Percentiles rank a stretch among this genome's conserved stretches.
Conservation (phyloP, 2,797 vertebrate species). For the Channa striata region DNA sequence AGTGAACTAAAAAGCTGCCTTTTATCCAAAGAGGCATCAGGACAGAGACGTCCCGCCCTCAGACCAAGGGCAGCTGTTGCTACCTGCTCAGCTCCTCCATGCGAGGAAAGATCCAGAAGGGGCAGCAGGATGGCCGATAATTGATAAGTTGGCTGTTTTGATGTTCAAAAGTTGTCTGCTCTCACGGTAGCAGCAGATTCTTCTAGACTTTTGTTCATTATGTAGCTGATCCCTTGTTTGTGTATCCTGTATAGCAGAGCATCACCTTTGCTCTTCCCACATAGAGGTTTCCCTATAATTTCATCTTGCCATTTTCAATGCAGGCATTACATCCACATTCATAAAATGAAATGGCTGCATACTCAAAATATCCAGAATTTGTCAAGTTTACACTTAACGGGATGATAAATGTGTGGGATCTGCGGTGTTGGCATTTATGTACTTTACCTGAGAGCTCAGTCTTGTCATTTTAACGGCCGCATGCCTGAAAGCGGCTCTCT, state of each 20-base stretch:
- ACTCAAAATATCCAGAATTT: background rate
- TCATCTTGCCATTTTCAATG: constrained; percentile 61
- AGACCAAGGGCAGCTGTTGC: constrained; percentile 10
- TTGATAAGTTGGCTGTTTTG: constrained; percentile 71
- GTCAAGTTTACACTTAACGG: background rate
- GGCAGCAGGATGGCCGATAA: constrained; percentile 63
- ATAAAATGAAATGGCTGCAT: background rate
- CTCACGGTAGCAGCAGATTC: constrained; percentile 65
- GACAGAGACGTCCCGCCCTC: constrained; percentile 27
- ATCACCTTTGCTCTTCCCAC: constrained; percentile 86
- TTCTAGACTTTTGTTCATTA: constrained; percentile 86
- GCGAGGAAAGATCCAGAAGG: constrained; percentile 24
- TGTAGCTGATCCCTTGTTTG: constrained; percentile 88
- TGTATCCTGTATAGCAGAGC: constrained; percentile 84
- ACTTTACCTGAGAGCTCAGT: background rate
- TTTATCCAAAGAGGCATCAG: constrained; percentile 45
- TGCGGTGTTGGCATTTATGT: background rate
- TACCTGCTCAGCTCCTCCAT: constrained; percentile 18
- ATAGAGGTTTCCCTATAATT: constrained; percentile 79
- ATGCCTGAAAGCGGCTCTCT: constrained; percentile 17
- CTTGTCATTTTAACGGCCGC: background rate
- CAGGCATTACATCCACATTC: constrained; percentile 39
- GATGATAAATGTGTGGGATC: constrained; percentile 1
- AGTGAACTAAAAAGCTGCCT: constrained; percentile 33
- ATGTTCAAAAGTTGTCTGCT: constrained; percentile 24